Conservation (phyloP, 2,888 invertebrate genomes). For the Hemithea aestivaria region DNA sequence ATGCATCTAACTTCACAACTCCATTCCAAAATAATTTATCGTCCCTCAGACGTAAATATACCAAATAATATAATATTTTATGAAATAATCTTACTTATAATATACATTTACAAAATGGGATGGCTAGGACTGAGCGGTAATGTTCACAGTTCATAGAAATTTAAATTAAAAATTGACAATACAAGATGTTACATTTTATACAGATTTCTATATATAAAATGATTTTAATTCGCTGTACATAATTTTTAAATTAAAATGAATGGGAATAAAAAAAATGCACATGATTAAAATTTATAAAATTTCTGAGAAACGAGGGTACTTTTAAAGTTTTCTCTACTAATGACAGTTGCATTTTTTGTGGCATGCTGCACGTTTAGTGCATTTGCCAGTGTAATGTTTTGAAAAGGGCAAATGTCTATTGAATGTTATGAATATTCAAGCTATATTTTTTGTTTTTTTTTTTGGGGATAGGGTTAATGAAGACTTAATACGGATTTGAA, state of each 20-base stretch:
- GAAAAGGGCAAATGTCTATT: too few relatives aligned
- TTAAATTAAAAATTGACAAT: background rate
- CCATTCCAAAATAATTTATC: conserved; percentile 53
- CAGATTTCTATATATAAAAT: too few relatives aligned
- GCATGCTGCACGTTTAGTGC: too few relatives aligned
- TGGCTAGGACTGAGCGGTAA: conserved; percentile 25
- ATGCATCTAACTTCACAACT: conserved; percentile 65
- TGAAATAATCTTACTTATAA: conserved; percentile 21
- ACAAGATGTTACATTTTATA: too few relatives aligned
- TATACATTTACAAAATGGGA: conserved; percentile 20
- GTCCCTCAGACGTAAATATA: conserved; percentile 41
- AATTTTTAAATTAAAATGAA: conserved; percentile 8
- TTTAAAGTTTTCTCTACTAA: too few relatives aligned
- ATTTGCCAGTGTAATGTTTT: too few relatives aligned
- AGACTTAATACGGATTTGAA: conserved; percentile 46
- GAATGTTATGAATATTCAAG: too few relatives aligned
- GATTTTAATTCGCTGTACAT: conserved; percentile 17
- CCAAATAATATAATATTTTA: conserved; percentile 19
- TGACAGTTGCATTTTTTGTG: too few relatives aligned
- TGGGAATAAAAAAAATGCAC: conserved; percentile 9
- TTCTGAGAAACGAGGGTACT: too few relatives aligned
- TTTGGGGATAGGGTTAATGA: conserved; percentile 25
- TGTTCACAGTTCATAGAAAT: conserved; percentile 8
- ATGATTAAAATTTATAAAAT: too few relatives aligned
- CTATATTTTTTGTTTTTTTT: too few relatives aligned